phyloP scores from a whole-genome alignment of 2,797 vertebrate genomes.

The Fistularia tabacaria region DNA sequence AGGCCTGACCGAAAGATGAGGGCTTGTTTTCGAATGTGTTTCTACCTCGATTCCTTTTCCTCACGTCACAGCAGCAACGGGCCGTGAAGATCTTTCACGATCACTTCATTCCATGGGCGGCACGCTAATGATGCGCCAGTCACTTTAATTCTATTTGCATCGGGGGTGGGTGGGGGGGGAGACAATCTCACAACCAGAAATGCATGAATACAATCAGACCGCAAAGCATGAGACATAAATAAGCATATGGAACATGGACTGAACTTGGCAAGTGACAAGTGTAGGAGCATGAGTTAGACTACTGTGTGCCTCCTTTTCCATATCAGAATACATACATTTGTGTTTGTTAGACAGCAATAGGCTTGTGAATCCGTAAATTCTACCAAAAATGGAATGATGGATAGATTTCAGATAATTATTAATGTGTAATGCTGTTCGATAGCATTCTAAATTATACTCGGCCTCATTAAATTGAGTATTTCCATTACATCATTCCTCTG shows the following conservation, averaged over 20 bases:
- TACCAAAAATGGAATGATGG: too few relatives aligned
- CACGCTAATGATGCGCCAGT: slow-evolving; percentile 45
- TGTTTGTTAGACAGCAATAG: too few relatives aligned
- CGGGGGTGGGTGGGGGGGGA: background rate
- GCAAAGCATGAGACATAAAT: slow-evolving; percentile 11
- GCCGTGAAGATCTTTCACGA: slow-evolving; percentile 39
- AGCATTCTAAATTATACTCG: too few relatives aligned
- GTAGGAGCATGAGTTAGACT: too few relatives aligned
- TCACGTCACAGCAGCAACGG: slow-evolving; percentile 32
- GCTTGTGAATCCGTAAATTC: too few relatives aligned
- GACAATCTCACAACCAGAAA: slow-evolving; percentile 33
- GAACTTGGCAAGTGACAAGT: slow-evolving; percentile 10
- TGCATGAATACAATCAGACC: slow-evolving; percentile 36
- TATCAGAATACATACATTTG: too few relatives aligned
- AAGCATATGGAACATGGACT: slow-evolving; percentile 9
- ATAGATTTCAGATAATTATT: too few relatives aligned
- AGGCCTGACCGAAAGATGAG: slow-evolving; percentile 28
- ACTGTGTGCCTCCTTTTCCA: too few relatives aligned
- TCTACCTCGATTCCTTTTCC: slow-evolving; percentile 8
- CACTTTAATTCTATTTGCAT: slow-evolving; percentile 47
- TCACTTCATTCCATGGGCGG: slow-evolving; percentile 29
- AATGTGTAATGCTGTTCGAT: too few relatives aligned
- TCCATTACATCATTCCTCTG: background rate
- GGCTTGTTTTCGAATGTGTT: slow-evolving; percentile 17
- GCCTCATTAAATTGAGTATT: too few relatives aligned